phyloP scores from a whole-genome alignment of 2,888 invertebrate genomes.

The Andrena haemorrhoa region DNA sequence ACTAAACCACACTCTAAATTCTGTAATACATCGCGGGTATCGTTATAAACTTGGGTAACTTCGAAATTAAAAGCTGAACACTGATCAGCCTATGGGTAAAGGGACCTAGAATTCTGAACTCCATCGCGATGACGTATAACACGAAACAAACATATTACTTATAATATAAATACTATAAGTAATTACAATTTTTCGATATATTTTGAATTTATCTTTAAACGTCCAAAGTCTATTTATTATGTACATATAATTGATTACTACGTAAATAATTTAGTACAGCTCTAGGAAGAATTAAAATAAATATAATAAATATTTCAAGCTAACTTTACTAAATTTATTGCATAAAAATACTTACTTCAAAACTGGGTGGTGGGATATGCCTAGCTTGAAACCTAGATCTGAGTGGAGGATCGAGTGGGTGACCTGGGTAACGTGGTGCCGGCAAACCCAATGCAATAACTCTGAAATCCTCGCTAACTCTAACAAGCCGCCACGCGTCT shows the following conservation, averaged over 20 bases:
- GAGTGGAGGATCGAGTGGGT: conserved; percentile 97
- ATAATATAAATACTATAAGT: neutral
- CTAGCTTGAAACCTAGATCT: conserved; percentile 97
- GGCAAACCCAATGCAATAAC: conserved; percentile 97
- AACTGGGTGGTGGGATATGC: conserved; percentile 90
- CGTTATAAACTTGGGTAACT: neutral
- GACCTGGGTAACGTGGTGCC: conserved; percentile 94
- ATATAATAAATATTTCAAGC: conserved; percentile 2
- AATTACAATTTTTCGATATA: neutral
- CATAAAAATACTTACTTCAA: conserved; percentile 86
- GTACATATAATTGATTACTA: neutral
- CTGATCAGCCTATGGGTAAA: neutral
- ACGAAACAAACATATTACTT: neutral
- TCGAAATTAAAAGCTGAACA: neutral
- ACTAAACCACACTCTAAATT: neutral
- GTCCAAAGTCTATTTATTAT: neutral
- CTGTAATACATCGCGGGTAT: neutral
- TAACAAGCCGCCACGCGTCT: conserved; percentile 94
- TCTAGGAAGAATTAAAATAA: too few relatives aligned
- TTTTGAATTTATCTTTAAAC: neutral
- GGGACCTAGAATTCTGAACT: neutral
- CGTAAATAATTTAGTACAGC: neutral
- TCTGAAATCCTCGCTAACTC: conserved; percentile 96
- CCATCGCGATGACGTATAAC: neutral
- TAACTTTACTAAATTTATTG: neutral